Base-by-base conservation (phyloP, 1,140 invertebrate species). In the Coenobita brevimanus region DNA sequence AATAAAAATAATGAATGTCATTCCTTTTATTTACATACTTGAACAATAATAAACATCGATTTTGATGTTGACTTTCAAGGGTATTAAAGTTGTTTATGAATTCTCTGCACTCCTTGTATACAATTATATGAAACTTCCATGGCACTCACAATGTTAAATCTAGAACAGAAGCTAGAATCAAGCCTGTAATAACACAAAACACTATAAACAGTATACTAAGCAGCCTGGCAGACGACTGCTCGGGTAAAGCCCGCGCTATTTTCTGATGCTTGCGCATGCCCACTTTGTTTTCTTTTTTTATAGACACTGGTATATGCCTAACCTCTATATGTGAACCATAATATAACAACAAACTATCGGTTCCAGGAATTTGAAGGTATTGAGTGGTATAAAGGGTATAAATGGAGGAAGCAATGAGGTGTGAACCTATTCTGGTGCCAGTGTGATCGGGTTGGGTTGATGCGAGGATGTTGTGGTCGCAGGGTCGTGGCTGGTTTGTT, bases 241-340 rank as follows among this genome's bases (percentile, higher is more conserved):
- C 43, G 30, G 78, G 67, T 82, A 88, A 88, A 88, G 80, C 86
- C 86, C 86, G 86, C 86, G 86, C 79, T 88, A 88, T 82, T 67
- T 88, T 88, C 79, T 88, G 50, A 76, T 75, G 67, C 80, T 75
- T 88, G 86, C 86, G 86, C 86, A 88, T 75, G 79, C 79, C 79
- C 71, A 82, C 79, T 64, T 88, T 88, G 69, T 88, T 88, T 88
- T 88, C 79, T 88, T 88, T 88, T 88, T 80, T 27, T 13, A 87
- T 87, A 87, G 38, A 87, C 50, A 41, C 46, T n/a, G 30, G 85
- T 67, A 87, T 36, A 38, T 54, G 43, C 30, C 17, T 10, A 21
- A 38, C 24, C 62, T 24, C 33, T 15, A 67, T 69, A 43, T 71
- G n/a, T 80, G 69, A 41, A 87, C 27, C 21, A 33, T 46, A 64